These are phyloP conservation scores for Caloenas nicobarica DNA, from an alignment of 2,113 vertebrate genomes.

Conservation along the genomic window DNA sequence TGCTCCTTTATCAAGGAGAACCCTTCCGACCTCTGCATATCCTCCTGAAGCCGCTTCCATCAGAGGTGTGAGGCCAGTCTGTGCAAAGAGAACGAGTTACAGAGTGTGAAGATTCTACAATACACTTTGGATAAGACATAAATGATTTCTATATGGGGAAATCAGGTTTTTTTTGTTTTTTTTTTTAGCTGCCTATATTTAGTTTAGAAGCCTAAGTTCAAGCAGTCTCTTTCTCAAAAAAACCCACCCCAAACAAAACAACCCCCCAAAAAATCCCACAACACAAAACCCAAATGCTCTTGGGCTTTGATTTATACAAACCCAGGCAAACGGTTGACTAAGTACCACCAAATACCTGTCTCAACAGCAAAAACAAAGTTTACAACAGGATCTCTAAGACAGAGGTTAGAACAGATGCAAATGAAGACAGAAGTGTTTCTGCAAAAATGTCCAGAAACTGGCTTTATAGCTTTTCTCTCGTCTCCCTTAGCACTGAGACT, in stretches of 20 bases:
- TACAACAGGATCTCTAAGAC: neutral
- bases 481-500: slow-evolving; percentile 3
- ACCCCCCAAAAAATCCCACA: neutral
- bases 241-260: neutral
- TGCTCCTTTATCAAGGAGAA: slow-evolving; percentile 97
- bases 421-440: slow-evolving; percentile 5
- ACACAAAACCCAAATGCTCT: neutral
- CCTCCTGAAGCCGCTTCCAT: slow-evolving; percentile 99
- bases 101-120: neutral
- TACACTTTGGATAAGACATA: neutral
- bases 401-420: slow-evolving; percentile 7
- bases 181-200: neutral
- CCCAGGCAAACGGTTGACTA: slow-evolving; percentile 15
- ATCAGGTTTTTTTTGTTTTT: neutral
- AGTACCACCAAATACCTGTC: neutral
- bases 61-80: slow-evolving; percentile 97
- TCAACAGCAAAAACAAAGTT: slow-evolving; percentile 10
- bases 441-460: neutral
- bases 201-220: neutral
- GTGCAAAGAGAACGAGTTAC: slow-evolving; percentile 1
- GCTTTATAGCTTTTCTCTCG: neutral
- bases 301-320: slow-evolving; percentile 25
- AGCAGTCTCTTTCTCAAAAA: neutral
- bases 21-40: slow-evolving; percentile 96
- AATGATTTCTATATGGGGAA: neutral